A percentile compares a stretch with the other conserved stretches of the same genome.
Conservation (phyloP, 2,888 invertebrate genomes). For the Margaritifera margaritifera region DNA sequence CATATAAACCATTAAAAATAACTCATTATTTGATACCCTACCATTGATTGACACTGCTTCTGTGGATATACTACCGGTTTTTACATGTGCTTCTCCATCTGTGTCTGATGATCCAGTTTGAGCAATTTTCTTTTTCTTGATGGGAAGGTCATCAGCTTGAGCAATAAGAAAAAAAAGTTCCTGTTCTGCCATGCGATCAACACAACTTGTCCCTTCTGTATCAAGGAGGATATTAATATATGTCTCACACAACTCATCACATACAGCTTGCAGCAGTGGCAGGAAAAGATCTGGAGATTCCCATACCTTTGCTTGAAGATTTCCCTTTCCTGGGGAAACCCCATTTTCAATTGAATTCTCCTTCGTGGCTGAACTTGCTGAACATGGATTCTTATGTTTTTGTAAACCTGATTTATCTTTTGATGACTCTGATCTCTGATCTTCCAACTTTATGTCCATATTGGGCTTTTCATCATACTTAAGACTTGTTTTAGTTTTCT, state of each 20-base stretch:
- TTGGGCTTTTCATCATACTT: no score
- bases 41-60: no score
- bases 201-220: conserved; percentile 60
- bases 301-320: conserved; percentile 17
- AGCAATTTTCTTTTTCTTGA: conserved; percentile 41
- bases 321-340: conserved; percentile 2
- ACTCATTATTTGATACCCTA: no score
- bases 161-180: conserved; percentile 78
- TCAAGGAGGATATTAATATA: conserved; percentile 68
- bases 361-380: neutral
- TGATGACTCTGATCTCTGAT: neutral
- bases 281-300: conserved; percentile 53
- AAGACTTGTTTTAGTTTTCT: no score
- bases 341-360: neutral
- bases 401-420: neutral
- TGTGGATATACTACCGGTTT: no score
- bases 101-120: conserved; percentile 28
- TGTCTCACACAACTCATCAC: conserved; percentile 65
- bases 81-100: conserved; percentile 6
- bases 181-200: conserved; percentile 74
- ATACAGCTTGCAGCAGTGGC: conserved; percentile 57
- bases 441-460: neutral
- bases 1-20: no score
- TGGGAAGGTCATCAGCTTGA: conserved; percentile 76
- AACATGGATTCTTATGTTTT: neutral